Percentiles rank a stretch among this genome's conserved stretches.
phyloP scores from a whole-genome alignment of 1,140 invertebrate species.

The Caenorhabditis elegans region DNA sequence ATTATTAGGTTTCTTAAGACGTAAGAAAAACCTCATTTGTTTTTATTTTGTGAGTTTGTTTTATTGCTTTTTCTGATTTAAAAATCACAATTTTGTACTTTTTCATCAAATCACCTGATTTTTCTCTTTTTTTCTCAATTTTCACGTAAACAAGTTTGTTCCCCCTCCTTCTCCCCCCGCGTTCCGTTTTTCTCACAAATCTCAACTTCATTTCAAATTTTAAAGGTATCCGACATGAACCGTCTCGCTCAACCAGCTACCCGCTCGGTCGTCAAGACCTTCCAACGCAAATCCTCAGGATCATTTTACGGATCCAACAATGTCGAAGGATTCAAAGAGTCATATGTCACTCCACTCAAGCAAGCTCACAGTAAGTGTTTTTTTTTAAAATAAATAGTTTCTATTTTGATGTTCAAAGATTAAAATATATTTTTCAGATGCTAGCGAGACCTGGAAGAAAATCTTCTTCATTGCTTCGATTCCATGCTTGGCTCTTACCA shows the following conservation, averaged over 20 bases:
- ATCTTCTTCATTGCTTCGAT: constrained; percentile 50
- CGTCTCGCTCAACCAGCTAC: constrained; percentile 24
- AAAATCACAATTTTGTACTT: neutral
- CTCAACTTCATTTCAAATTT: no score
- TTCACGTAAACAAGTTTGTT: neutral
- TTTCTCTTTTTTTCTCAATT: neutral
- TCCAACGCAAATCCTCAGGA: constrained; percentile 48
- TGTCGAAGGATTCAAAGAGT: constrained; percentile 45
- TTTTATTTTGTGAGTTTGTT: neutral
- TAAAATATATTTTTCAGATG: constrained; percentile 29
- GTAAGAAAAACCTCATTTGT: neutral
- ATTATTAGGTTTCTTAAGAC: no score
- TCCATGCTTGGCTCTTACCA: constrained; percentile 48
- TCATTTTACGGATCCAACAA: constrained; percentile 48
- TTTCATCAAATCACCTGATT: neutral
- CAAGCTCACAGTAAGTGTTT: constrained; percentile 35
- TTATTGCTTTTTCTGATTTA: neutral
- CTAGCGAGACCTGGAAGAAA: constrained; percentile 50
- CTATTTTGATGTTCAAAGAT: no score
- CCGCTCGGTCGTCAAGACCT: constrained; percentile 26
- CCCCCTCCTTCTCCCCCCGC: neutral
- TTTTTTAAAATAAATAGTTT: no score
- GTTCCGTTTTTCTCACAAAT: neutral
- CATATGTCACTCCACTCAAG: constrained; percentile 35
- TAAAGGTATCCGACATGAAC: constrained; percentile 25